Base-by-base conservation (phyloP, 1,140 invertebrate genomes). In the Zaprionus capensis region DNA sequence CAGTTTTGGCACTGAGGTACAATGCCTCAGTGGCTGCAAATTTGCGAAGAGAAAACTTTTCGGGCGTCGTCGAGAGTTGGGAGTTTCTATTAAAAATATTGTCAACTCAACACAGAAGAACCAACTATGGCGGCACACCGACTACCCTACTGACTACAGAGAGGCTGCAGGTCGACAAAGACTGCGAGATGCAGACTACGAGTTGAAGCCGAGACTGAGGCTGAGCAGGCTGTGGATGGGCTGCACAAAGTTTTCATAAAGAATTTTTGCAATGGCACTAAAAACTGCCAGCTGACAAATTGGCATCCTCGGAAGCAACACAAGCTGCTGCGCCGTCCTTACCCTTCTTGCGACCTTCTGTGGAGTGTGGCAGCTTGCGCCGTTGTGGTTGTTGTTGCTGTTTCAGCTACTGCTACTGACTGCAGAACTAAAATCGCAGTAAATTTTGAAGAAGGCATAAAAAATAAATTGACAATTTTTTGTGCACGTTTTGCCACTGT, bases 61-160 rank as follows among this genome's bases (percentile, higher is more conserved):
- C 49, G 67, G 51, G 71, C 77, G 74, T 68, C 58, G 75, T 68
- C 58, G 70, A 74, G 71, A 80, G 84, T 71, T 80, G 75, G 66
- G 76, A 78, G 84, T 76, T 80, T 84, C 85, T 88, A 88, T 88
- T 88, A 90, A 87, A 87, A 87, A 87, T 84, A 87, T 88, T 88
- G 84, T 87, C 84, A 88, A 90, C 85, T 84, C 85, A 84, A 88
- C 84, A 90, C 75, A 68, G 41, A 17, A 22, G 38, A 56, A 4
- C 6, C 41, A 46, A 46, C 41, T 46, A n/a, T 46, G 41, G 38
- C 15, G 41, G 41, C 41, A 46, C n/a, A 46, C 15, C 38, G 15
- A 41, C 15, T 41, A 41, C 38, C 38, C 38, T 41, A 41, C 38
- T 41, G 41, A 41, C 41, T 53, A 71, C 58, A 67, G 9, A 67